Percentiles rank a stretch among this genome's conserved stretches.
These are phyloP conservation scores for Apaloderma vittatum DNA, from an alignment of 2,113 vertebrate species.

Conservation along the genomic window DNA sequence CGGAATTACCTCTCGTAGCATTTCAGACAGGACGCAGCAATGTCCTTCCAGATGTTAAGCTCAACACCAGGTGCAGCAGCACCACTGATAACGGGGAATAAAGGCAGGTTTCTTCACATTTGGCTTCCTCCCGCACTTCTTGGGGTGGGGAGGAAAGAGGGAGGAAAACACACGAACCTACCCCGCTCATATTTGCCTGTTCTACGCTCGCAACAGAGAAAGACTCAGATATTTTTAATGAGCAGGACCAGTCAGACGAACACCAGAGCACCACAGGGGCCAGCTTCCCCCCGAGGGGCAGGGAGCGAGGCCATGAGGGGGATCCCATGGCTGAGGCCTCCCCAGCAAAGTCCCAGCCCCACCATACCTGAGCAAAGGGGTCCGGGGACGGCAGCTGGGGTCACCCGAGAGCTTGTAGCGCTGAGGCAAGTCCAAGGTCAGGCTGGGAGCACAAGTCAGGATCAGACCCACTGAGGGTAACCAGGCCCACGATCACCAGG, in stretches of 20 bases:
- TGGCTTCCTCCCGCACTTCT: not conserved
- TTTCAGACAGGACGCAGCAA: not conserved
- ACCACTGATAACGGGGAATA: not conserved
- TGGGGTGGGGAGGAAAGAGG: fast-evolving
- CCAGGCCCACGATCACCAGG: not conserved
- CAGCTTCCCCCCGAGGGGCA: not conserved
- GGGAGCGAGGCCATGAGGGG: not conserved
- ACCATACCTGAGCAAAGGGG: fast-evolving
- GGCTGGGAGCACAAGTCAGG: not conserved
- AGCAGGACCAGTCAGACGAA: not conserved
- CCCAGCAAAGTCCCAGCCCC: not conserved
- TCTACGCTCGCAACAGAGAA: fast-evolving
- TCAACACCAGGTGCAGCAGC: slow-evolving; percentile 14
- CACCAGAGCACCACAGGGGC: not conserved
- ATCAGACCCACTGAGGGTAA: not conserved
- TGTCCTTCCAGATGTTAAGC: not conserved
- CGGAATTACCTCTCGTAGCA: not conserved
- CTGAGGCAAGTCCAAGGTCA: not conserved
- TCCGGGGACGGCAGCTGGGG: not conserved
- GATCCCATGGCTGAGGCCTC: not conserved
- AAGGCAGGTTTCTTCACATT: slow-evolving; percentile 14
- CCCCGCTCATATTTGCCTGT: not conserved
- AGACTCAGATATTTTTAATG: fast-evolving
- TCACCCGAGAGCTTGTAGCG: fast-evolving
- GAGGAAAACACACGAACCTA: not conserved